Conservation (phyloP, 2,113 vertebrate species). For the Vireo altiloquus region DNA sequence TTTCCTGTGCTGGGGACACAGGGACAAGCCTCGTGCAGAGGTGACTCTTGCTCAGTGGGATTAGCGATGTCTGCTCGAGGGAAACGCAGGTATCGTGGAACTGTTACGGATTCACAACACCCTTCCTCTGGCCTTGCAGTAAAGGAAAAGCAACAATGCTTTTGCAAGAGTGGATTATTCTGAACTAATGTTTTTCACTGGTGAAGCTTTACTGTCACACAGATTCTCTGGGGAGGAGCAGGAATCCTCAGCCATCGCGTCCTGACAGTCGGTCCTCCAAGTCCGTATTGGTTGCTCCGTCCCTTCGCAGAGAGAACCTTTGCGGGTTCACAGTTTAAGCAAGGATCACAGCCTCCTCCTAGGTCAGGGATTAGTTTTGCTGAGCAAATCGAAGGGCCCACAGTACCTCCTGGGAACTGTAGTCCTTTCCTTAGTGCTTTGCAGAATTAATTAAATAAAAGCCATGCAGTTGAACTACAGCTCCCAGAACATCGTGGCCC, state of each 20-base stretch:
- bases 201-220: background rate
- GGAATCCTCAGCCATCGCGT: background rate
- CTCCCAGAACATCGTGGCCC: constrained; percentile 79
- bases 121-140: background rate
- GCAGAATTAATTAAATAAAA: constrained; percentile 82
- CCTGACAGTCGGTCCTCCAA: accelerated
- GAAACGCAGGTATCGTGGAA: background rate
- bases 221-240: background rate
- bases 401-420: constrained; percentile 67
- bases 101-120: background rate
- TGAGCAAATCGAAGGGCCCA: constrained; percentile 58
- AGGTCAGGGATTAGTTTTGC: constrained; percentile 39
- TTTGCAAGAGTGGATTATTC: background rate
- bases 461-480: constrained; percentile 86
- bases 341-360: constrained; percentile 17
- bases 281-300: background rate
- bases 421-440: constrained; percentile 81
- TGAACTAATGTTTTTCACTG: background rate
- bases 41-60: background rate
- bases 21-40: background rate
- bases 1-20: background rate
- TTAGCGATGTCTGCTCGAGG: background rate
- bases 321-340: constrained; percentile 49
- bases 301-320: background rate
- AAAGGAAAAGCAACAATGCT: background rate